Evolutionary conservation across 2,888 invertebrate genomes (phyloP), one percentile per base, ranked within the genome.

Genomic region (Tyria jacobaeae): DNA sequence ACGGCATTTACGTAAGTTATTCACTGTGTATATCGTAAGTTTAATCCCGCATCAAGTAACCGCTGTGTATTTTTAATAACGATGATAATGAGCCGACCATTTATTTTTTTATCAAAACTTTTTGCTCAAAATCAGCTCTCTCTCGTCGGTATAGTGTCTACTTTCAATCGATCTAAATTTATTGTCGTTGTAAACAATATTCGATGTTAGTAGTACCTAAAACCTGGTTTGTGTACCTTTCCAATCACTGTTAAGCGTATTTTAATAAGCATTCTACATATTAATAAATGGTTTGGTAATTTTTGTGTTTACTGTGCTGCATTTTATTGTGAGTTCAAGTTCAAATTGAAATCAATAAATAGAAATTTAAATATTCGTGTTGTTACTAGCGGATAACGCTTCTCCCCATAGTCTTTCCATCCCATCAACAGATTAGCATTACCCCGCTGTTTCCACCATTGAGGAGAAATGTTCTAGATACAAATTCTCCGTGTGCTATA

Each of bases 301-400:
- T 86, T 91, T 92, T 94, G 90, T 93, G 92, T 92, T 93, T 87
- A 88, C 90, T 90, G 89, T 92, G 92, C 93, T 93, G 91, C 93
- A 92, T 93, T 92, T 93, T 89, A 93, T 91, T 93, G 93, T 93
- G 92, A 93, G 92, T 93, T 93, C 90, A 93, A 92, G 93, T 93
- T 94, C 93, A 94, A 93, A 93, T 92, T 93, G 92, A 93, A 59
- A 92, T 94, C 92, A 93, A 93, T 94, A 94, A 94, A 94, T 93
- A 93, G 93, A 90, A 86, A 92, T 89, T 84, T 86, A 89, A 90
- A 84, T 74, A 92, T 89, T 86, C 74, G 89, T 87, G 88, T 92
- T 94, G 15, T 93, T 87, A 92, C 78, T 91, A 80, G 89, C 83
- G 80, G 53, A 47, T 10, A 57, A 63, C 73, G 71, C 68, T 69